A percentile compares a stretch with the other conserved stretches of the same genome.
phyloP scores from a whole-genome alignment of 2,113 vertebrate species.

The Tenebrosternarchus preto region DNA sequence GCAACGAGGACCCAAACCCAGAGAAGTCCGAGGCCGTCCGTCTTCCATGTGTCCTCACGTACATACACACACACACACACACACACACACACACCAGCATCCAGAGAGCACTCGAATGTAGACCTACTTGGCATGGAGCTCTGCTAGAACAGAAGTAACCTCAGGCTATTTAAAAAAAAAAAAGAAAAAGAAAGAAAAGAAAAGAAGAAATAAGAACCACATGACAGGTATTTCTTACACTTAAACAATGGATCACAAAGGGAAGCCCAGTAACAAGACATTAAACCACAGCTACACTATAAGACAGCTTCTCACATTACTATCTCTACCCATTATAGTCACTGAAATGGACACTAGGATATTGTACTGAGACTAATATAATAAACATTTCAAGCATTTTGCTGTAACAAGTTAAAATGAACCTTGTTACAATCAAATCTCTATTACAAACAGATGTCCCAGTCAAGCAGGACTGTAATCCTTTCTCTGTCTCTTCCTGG shows the following conservation, averaged over 20 bases:
- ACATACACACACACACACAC: too few relatives aligned
- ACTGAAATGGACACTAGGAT: slow-evolving; percentile 8
- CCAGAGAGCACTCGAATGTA: slow-evolving; percentile 43
- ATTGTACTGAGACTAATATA: slow-evolving; percentile 20
- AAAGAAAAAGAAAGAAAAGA: slow-evolving; percentile 44
- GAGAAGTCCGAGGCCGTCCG: too few relatives aligned
- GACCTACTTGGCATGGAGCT: slow-evolving; percentile 48
- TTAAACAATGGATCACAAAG: slow-evolving; percentile 14
- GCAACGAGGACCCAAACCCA: background rate
- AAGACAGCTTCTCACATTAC: background rate
- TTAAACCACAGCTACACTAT: background rate
- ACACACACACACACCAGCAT: slow-evolving; percentile 13
- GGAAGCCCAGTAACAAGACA: slow-evolving; percentile 21
- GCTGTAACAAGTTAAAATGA: slow-evolving; percentile 37
- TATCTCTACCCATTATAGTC: background rate
- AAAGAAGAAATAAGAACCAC: slow-evolving; percentile 25
- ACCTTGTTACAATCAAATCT: slow-evolving; percentile 45
- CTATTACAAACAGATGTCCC: slow-evolving; percentile 53
- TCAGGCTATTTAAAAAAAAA: slow-evolving; percentile 43
- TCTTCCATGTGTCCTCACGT: background rate
- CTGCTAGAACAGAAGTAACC: slow-evolving; percentile 44
- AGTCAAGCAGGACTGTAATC: slow-evolving; percentile 51
- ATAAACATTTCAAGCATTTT: slow-evolving; percentile 34
- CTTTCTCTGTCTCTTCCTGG: slow-evolving; percentile 20
- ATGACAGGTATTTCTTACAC: slow-evolving; percentile 46